Evolutionary conservation across 2,888 invertebrate genomes (phyloP).

Genomic region (Xanthia icteritia): DNA sequence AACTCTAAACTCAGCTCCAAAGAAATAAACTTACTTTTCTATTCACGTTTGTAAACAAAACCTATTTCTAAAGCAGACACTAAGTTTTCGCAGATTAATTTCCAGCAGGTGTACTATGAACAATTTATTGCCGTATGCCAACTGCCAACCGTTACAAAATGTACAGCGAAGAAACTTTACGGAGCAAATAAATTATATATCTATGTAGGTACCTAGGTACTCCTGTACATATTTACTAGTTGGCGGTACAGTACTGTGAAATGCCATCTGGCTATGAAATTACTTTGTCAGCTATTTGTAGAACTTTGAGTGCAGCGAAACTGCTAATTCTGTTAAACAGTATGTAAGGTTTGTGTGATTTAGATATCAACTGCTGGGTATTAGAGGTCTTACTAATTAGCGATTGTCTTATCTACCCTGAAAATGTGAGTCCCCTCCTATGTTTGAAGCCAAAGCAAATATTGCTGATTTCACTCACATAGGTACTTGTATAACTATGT

Average conservation of each 20-base stretch:
- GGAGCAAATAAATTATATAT: conserved; percentile 64
- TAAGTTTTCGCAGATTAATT: conserved; percentile 47
- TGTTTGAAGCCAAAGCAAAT: background rate
- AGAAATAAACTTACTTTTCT: conserved; percentile 17
- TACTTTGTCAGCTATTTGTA: conserved; percentile 57
- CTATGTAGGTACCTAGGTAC: conserved; percentile 13
- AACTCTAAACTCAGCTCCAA: background rate
- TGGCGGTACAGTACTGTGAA: conserved; percentile 62
- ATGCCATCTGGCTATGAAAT: conserved; percentile 66
- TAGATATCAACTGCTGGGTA: conserved; percentile 19
- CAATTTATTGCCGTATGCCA: conserved; percentile 53
- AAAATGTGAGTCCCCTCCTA: background rate
- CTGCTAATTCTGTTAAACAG: conserved; percentile 52
- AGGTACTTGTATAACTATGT: background rate
- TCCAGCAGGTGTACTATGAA: conserved; percentile 60
- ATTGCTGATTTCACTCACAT: background rate
- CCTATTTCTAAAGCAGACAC: conserved; percentile 38
- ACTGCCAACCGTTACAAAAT: conserved; percentile 55
- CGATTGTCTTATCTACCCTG: background rate
- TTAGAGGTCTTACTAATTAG: background rate
- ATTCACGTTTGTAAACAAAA: conserved; percentile 33
- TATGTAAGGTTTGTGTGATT: conserved; percentile 11
- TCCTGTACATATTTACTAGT: conserved; percentile 50
- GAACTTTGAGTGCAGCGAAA: conserved; percentile 60
- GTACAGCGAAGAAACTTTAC: conserved; percentile 63